These are phyloP conservation scores for Netelia inedita DNA, from an alignment of 2,888 invertebrate genomes.

Conservation along the genomic window DNA sequence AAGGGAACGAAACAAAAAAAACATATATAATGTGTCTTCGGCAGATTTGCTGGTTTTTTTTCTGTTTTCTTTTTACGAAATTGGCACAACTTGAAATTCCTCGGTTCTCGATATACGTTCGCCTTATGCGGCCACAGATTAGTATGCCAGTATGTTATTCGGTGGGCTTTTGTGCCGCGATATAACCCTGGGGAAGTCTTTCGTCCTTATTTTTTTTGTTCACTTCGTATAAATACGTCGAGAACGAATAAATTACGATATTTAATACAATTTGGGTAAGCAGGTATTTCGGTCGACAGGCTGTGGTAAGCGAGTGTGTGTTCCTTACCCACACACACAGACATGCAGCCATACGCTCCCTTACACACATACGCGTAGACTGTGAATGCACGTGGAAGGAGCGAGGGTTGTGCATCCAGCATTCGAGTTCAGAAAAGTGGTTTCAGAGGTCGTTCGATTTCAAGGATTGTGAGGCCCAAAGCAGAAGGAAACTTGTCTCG, in stretches of 20 bases:
- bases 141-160: constrained; percentile 62
- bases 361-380: constrained; percentile 16
- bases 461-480: constrained; percentile 65
- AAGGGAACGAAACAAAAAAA: not conserved
- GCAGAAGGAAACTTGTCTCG: constrained; percentile 67
- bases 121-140: constrained; percentile 46
- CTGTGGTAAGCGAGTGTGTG: constrained; percentile 25
- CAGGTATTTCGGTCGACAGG: constrained; percentile 57
- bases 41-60: constrained; percentile 14
- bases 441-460: constrained; percentile 67
- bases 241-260: constrained; percentile 66
- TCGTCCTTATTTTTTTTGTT: not conserved
- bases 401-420: constrained; percentile 19
- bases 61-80: constrained; percentile 25
- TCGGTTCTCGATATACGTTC: constrained; percentile 39
- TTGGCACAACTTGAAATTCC: constrained; percentile 40
- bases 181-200: constrained; percentile 23
- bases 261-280: constrained; percentile 68
- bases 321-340: constrained; percentile 12
- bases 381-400: constrained; percentile 26
- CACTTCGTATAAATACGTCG: not conserved
- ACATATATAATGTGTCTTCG: not conserved
- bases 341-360: not conserved
- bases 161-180: constrained; percentile 51
- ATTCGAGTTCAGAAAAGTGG: constrained; percentile 64